These are phyloP conservation scores for Vesta saturnalis DNA, from an alignment of 2,888 invertebrate species.

Conservation along the genomic window DNA sequence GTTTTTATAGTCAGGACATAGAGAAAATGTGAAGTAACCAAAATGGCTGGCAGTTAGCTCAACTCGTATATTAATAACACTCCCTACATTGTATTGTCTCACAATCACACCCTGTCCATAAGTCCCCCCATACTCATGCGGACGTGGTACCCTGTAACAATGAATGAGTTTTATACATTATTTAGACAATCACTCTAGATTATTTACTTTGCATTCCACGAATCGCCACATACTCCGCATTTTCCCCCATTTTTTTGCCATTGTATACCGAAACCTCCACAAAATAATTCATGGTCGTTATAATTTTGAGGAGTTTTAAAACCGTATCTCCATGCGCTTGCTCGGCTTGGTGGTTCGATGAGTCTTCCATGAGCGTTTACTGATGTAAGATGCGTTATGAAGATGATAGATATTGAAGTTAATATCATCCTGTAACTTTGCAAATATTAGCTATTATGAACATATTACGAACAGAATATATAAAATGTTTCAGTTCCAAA, in stretches of 20 bases:
- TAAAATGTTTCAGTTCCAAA: no score
- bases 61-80: conserved; percentile 76
- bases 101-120: conserved; percentile 86
- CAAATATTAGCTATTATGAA: no score
- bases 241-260: conserved; percentile 84
- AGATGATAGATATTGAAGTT: background rate
- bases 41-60: conserved; percentile 90
- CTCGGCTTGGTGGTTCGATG: conserved; percentile 87
- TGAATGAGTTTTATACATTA: background rate
- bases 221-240: conserved; percentile 88
- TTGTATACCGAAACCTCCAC: conserved; percentile 87
- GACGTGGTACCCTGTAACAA: conserved; percentile 67
- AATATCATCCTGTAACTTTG: background rate
- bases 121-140: conserved; percentile 85
- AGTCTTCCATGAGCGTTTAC: conserved; percentile 76
- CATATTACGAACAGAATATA: no score
- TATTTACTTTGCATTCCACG: conserved; percentile 73
- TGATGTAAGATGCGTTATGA: conserved; percentile 36
- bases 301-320: conserved; percentile 89
- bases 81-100: conserved; percentile 76
- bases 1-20: conserved; percentile 78
- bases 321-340: conserved; percentile 89
- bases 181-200: background rate
- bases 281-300: conserved; percentile 89
- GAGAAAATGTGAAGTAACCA: conserved; percentile 86